A percentile compares a stretch with the other conserved stretches of the same genome.
These are phyloP conservation scores for Beaufortia kweichowensis DNA, from an alignment of 2,113 vertebrate species.

Conservation along the genomic window DNA sequence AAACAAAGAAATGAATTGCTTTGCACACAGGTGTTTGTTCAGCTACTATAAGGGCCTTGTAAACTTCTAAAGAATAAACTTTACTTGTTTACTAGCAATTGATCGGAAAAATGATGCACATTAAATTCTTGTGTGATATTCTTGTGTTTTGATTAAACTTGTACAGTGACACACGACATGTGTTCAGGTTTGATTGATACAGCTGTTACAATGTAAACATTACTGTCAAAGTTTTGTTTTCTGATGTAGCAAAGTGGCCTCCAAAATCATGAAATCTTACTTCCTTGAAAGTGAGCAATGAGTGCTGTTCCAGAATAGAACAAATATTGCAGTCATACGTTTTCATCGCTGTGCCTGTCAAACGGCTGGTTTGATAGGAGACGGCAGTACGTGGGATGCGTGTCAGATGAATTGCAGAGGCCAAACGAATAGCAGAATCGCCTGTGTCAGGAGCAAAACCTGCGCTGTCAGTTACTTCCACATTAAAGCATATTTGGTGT, in stretches of 20 bases:
- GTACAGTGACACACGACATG: neutral
- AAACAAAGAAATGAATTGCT: neutral
- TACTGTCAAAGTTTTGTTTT: neutral
- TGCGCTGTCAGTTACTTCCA: conserved; percentile 67
- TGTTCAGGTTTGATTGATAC: conserved; percentile 27
- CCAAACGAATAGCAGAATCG: conserved; percentile 55
- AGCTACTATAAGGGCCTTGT: no score
- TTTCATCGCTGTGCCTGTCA: conserved; percentile 72
- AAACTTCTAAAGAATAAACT: no score
- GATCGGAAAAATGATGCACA: no score
- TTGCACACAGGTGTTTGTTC: neutral
- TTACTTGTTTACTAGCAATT: no score
- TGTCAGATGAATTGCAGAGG: conserved; percentile 65
- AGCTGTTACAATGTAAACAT: neutral
- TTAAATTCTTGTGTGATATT: no score
- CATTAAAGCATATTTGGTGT: conserved; percentile 66
- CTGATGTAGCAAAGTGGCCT: conserved; percentile 3
- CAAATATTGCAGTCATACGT: conserved; percentile 64
- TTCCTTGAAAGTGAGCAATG: conserved; percentile 65
- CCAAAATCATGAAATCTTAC: neutral
- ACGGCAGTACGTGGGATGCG: conserved; percentile 65
- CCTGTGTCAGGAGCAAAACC: conserved; percentile 50
- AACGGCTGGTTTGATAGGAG: conserved; percentile 68
- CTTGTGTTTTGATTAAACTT: no score
- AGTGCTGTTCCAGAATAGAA: conserved; percentile 59